A percentile compares a stretch with the other conserved stretches of the same genome.
These are phyloP conservation scores for Stomorhina lunata DNA, from an alignment of 2,888 invertebrate genomes.

Conservation along the genomic window DNA sequence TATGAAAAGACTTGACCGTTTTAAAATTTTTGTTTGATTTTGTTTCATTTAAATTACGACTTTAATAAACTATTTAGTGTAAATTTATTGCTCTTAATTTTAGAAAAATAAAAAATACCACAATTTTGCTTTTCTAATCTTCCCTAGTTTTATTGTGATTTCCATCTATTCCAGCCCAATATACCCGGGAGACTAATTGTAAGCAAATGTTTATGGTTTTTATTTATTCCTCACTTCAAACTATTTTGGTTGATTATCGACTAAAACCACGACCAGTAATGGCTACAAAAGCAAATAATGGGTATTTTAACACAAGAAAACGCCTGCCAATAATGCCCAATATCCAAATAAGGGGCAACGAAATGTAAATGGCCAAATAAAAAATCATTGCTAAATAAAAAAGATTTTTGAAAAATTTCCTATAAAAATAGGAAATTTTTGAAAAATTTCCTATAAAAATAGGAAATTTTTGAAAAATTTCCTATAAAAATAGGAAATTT, in stretches of 20 bases:
- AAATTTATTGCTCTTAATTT: no score
- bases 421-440: no score
- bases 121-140: background rate
- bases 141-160: conserved; percentile 23
- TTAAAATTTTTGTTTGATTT: no score
- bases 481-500: no score
- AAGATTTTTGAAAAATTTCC: no score
- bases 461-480: no score
- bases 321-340: conserved; percentile 19
- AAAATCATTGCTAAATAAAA: conserved; percentile 21
- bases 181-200: conserved; percentile 58
- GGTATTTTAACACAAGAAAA: conserved; percentile 46
- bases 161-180: background rate
- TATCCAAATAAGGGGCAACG: background rate
- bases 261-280: conserved; percentile 52
- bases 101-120: no score
- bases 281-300: conserved; percentile 26
- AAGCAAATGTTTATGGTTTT: conserved; percentile 57
- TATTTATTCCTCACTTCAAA: background rate
- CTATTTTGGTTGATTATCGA: conserved; percentile 51
- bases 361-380: background rate
- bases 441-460: no score
- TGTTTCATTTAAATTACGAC: no score
- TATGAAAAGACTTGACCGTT: no score
- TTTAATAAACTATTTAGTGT: no score